Conservation (phyloP, 2,888 invertebrate species). For the Salticus scenicus region DNA sequence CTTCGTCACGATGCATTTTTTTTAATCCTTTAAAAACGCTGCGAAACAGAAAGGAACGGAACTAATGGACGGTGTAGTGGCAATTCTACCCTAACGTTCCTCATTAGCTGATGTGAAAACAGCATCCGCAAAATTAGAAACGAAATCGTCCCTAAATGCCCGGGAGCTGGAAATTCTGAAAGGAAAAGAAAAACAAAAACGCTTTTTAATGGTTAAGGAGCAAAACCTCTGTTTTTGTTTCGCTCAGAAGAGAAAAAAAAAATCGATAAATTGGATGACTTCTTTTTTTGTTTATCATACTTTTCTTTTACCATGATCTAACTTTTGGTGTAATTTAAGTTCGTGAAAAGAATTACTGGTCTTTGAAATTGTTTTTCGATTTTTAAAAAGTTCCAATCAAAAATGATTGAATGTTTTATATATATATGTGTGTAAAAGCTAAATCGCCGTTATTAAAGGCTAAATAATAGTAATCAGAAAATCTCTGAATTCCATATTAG, state of each 20-base stretch:
- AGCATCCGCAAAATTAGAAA: conserved; percentile 19
- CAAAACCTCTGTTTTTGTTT: not conserved
- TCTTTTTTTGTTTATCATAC: not conserved
- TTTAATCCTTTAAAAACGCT: not conserved
- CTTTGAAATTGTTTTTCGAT: conserved; percentile 10
- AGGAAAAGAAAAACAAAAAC: not conserved
- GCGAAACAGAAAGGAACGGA: not conserved
- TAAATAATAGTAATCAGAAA: not conserved
- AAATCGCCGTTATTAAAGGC: not conserved
- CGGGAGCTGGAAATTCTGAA: not conserved
- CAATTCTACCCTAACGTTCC: not conserved
- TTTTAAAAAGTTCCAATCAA: conserved; percentile 10
- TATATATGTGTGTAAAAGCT: not conserved
- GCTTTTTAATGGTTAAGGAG: not conserved
- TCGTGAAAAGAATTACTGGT: not conserved
- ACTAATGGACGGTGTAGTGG: not conserved
- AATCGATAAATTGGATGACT: not conserved
- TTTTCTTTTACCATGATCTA: not conserved
- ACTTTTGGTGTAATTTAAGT: not conserved
- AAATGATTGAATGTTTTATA: not conserved
- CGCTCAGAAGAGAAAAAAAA: not conserved
- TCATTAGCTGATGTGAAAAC: conserved; percentile 9
- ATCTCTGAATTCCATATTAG: not conserved
- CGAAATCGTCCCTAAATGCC: conserved; percentile 10
- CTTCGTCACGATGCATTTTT: not conserved